Conservation (phyloP, 1,140 invertebrate genomes). For the Lepidurus couesii region DNA sequence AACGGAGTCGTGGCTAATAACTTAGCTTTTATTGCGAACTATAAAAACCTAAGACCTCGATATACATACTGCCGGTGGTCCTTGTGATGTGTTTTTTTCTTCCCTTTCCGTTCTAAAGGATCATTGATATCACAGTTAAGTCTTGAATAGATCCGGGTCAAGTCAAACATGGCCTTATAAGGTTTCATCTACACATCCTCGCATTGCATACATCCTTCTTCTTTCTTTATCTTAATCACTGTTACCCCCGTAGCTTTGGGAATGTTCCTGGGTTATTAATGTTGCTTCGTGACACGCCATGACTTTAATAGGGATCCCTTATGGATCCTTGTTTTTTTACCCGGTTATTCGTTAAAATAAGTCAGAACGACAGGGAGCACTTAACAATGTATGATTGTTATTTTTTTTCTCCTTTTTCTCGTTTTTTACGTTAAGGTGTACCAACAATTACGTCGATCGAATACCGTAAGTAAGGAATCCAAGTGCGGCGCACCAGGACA, state of each 20-base stretch:
- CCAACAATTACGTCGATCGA: background rate
- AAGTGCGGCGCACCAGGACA: background rate
- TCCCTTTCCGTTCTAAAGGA: background rate
- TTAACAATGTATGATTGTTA: background rate
- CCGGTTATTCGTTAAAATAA: background rate
- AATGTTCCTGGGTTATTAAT: constrained; percentile 16
- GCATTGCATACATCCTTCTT: background rate
- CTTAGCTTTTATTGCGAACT: background rate
- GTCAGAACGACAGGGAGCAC: background rate
- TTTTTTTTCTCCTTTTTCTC: background rate
- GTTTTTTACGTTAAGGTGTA: background rate
- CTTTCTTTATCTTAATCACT: constrained; percentile 8
- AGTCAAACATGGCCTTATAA: constrained; percentile 22
- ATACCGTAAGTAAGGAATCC: background rate
- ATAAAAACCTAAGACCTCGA: background rate
- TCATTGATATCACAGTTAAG: background rate
- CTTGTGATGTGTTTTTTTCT: background rate
- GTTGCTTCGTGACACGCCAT: constrained; percentile 13
- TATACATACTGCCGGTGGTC: background rate
- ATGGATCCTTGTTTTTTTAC: background rate
- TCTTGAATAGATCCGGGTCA: constrained; percentile 9
- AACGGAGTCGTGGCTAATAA: background rate
- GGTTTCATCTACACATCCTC: constrained; percentile 8
- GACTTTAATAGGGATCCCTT: constrained; percentile 6
- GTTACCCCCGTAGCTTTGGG: constrained; percentile 17